A percentile compares a stretch with the other conserved stretches of the same genome.
phyloP scores from a whole-genome alignment of 2,888 invertebrate species.

The Esperia sulphurella region DNA sequence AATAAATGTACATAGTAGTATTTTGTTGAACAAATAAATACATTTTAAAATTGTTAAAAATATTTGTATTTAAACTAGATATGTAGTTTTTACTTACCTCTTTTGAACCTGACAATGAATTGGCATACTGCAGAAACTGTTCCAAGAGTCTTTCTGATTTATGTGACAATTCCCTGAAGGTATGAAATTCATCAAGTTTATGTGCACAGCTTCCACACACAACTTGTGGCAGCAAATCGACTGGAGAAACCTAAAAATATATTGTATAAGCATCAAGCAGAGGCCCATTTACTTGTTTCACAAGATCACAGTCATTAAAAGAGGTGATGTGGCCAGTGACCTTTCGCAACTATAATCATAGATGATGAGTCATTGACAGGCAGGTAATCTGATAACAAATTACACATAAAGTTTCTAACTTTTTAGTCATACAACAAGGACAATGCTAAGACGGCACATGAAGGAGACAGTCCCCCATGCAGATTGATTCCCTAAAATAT shows the following conservation, averaged over 20 bases:
- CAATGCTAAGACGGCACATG: constrained; percentile 30
- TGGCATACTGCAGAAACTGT: constrained; percentile 86
- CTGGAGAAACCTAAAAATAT: constrained; percentile 84
- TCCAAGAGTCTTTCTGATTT: constrained; percentile 87
- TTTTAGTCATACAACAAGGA: constrained; percentile 7
- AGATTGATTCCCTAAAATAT: constrained; percentile 60
- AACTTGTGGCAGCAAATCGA: constrained; percentile 87
- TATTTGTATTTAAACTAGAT: constrained; percentile 14
- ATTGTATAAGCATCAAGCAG: constrained; percentile 14
- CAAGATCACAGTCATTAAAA: constrained; percentile 44
- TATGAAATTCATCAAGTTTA: constrained; percentile 87
- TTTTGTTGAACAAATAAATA: constrained; percentile 18
- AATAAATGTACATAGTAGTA: neutral
- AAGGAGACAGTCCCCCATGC: constrained; percentile 54
- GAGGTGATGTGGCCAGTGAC: constrained; percentile 68
- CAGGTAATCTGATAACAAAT: constrained; percentile 55
- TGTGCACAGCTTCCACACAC: constrained; percentile 88
- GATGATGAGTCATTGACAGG: constrained; percentile 59
- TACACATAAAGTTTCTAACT: constrained; percentile 30
- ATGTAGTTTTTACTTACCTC: constrained; percentile 73
- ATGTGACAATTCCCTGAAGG: constrained; percentile 87
- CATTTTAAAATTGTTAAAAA: constrained; percentile 8
- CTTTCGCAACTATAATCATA: constrained; percentile 67
- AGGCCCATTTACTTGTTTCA: constrained; percentile 28
- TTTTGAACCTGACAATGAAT: constrained; percentile 81